phyloP scores from a whole-genome alignment of 92 coral and sea anemone genomes.

The Epizoanthus scotinus region DNA sequence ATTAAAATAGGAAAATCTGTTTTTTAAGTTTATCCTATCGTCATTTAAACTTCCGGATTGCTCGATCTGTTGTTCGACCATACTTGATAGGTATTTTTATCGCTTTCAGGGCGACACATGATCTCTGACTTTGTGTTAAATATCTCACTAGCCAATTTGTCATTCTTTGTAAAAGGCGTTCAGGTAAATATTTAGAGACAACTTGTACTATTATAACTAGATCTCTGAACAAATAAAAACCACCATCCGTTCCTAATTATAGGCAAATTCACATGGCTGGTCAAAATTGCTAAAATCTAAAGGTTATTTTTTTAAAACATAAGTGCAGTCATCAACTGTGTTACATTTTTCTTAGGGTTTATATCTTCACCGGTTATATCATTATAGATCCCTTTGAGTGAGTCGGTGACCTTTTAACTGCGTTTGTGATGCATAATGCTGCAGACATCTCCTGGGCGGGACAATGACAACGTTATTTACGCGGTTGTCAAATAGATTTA shows the following conservation, averaged over 20 bases:
- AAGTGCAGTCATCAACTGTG: neutral
- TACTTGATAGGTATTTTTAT: slow-evolving; percentile 2
- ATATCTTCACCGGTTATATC: neutral
- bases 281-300: neutral
- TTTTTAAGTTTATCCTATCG: neutral
- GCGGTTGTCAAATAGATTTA: slow-evolving; percentile 11
- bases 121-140: neutral
- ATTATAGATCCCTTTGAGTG: slow-evolving; percentile 1
- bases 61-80: neutral
- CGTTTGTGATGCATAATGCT: neutral
- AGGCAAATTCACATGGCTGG: slow-evolving; percentile 1
- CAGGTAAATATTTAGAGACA: slow-evolving; percentile 39
- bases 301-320: slow-evolving; percentile 27
- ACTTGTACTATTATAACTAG: slow-evolving; percentile 15
- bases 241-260: slow-evolving; percentile 17
- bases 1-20: too few species aligned
- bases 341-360: slow-evolving; percentile 21
- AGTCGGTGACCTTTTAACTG: slow-evolving; percentile 29
- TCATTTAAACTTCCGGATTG: slow-evolving; percentile 14
- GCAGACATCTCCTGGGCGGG: slow-evolving; percentile 34
- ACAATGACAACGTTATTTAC: neutral
- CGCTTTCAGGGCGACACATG: slow-evolving; percentile 13
- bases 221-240: neutral
- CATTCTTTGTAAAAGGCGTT: slow-evolving; percentile 27
- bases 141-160: slow-evolving; percentile 39